Conservation (phyloP, 2,797 vertebrate genomes). For the Coracias cyanogaster region DNA sequence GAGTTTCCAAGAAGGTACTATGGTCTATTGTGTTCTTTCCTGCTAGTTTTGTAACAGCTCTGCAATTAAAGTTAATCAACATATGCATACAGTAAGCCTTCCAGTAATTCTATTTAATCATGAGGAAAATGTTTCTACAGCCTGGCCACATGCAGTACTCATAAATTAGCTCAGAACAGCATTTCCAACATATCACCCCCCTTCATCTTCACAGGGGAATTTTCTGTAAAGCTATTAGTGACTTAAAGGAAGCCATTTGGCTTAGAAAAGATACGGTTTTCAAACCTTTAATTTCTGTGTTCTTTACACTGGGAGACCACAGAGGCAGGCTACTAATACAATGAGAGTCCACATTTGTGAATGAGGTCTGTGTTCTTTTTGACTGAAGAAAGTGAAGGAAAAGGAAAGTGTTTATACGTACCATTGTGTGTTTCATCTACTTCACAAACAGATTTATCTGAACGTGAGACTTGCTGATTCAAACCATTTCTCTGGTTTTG, state of each 20-base stretch:
- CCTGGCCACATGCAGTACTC: not conserved
- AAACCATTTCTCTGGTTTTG: not conserved
- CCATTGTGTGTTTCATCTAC: not conserved
- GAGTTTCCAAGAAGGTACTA: not conserved
- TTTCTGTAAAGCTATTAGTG: slow-evolving; percentile 1
- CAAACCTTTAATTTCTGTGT: not conserved
- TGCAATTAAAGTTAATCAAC: not conserved
- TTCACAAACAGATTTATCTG: not conserved
- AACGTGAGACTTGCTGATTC: not conserved
- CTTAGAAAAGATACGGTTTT: not conserved
- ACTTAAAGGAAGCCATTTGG: not conserved
- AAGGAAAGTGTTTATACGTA: not conserved
- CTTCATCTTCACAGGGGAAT: not conserved
- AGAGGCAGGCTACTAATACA: not conserved
- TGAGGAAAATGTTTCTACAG: not conserved
- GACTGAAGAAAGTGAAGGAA: not conserved
- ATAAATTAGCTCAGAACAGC: not conserved
- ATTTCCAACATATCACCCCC: not conserved
- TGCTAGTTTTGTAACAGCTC: not conserved
- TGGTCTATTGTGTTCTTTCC: not conserved
- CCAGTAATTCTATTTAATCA: not conserved
- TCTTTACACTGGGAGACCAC: not conserved
- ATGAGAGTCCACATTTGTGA: not conserved
- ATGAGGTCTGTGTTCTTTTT: not conserved
- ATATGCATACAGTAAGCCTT: not conserved